phyloP scores from a whole-genome alignment of 2,888 invertebrate genomes.

The Drosophila birchii region DNA sequence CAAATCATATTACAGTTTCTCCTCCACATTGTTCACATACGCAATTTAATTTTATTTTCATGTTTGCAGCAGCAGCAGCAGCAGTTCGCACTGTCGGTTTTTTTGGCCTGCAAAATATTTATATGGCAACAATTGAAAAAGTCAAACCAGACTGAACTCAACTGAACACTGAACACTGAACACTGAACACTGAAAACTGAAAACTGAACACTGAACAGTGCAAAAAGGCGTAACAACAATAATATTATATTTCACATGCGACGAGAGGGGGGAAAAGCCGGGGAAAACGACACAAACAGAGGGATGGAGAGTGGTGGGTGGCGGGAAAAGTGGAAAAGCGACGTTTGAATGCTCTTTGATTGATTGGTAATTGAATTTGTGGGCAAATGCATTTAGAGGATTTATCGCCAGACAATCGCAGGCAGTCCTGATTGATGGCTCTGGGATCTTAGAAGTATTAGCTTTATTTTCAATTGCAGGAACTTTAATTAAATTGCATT shows the following conservation, averaged over 20 bases:
- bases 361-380: constrained; percentile 44
- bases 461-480: neutral
- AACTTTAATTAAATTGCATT: constrained; percentile 9
- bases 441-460: constrained; percentile 1
- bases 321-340: constrained; percentile 19
- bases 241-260: constrained; percentile 39
- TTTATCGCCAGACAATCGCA: constrained; percentile 26
- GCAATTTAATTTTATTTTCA: constrained; percentile 48
- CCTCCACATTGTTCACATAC: constrained; percentile 31
- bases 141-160: constrained; percentile 37
- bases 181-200: constrained; percentile 3
- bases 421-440: constrained; percentile 33
- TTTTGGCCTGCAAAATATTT: constrained; percentile 53
- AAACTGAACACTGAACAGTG: neutral
- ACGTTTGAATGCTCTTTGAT: constrained; percentile 45
- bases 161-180: neutral
- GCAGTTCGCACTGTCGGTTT: constrained; percentile 17
- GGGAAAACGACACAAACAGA: constrained; percentile 2
- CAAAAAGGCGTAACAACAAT: constrained; percentile 43
- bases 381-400: constrained; percentile 33
- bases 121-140: constrained; percentile 71
- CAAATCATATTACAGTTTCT: constrained; percentile 70
- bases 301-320: neutral
- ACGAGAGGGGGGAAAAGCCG: neutral
- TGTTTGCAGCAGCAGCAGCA: constrained; percentile 10